Conservation (phyloP, 2,113 vertebrate genomes). For the Coregonus clupeaformis region DNA sequence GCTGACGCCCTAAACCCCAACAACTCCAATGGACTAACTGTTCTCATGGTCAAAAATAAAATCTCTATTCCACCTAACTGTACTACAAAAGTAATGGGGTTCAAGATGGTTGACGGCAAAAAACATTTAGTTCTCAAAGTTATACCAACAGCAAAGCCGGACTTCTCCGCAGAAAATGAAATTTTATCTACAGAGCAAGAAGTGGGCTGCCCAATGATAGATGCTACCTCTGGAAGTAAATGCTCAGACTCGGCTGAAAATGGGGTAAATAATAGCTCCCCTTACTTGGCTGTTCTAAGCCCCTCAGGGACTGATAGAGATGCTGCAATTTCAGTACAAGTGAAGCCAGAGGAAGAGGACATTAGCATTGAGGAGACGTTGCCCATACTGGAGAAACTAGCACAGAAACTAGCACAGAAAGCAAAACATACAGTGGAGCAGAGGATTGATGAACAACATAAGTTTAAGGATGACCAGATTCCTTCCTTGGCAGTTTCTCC, state of each 20-base stretch:
- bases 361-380: conserved; percentile 32
- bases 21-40: conserved; percentile 79
- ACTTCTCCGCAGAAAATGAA: conserved; percentile 61
- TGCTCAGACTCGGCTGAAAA: conserved; percentile 31
- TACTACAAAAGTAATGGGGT: conserved; percentile 94
- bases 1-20: conserved; percentile 72
- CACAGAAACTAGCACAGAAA: conserved; percentile 21
- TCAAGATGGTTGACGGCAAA: conserved; percentile 95
- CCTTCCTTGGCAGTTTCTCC: background rate
- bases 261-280: conserved; percentile 42
- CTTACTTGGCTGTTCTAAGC: conserved; percentile 31
- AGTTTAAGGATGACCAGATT: conserved; percentile 14
- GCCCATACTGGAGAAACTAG: conserved; percentile 12
- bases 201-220: conserved; percentile 15
- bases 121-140: conserved; percentile 96
- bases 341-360: conserved; percentile 67
- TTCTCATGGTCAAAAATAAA: conserved; percentile 93
- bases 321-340: conserved; percentile 61
- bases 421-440: conserved; percentile 5
- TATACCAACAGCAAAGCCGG: conserved; percentile 80
- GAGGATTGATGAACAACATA: conserved; percentile 11
- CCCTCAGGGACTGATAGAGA: conserved; percentile 39
- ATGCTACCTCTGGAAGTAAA: conserved; percentile 26
- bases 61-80: conserved; percentile 93
- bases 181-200: conserved; percentile 35